Percentiles rank a stretch among this genome's conserved stretches.
These are phyloP conservation scores for Pristionchus mayeri DNA, from an alignment of 2,888 invertebrate species.

Conservation along the genomic window DNA sequence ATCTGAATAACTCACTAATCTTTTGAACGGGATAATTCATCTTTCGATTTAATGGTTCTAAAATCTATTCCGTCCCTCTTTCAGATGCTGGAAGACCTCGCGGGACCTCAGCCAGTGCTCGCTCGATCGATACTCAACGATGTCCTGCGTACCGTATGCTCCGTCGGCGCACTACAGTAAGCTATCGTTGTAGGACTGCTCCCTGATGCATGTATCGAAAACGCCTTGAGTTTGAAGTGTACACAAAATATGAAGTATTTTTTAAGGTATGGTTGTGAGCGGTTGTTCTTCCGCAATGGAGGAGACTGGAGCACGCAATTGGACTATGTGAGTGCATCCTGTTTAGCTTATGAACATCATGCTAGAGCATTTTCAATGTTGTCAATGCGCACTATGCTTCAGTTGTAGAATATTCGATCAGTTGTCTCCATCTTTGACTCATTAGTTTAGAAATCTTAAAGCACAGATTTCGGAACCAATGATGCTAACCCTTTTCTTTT, in stretches of 20 bases:
- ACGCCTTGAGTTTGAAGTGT: no score
- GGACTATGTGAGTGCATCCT: slow-evolving; percentile 18
- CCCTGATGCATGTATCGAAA: no score
- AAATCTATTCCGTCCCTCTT: not conserved
- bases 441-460: not conserved
- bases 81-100: slow-evolving; percentile 34
- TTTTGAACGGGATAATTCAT: no score
- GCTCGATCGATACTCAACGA: slow-evolving; percentile 26
- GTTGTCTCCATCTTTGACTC: no score
- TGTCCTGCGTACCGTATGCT: not conserved
- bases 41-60: no score
- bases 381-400: no score
- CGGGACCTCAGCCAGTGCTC: slow-evolving; percentile 14
- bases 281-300: slow-evolving; percentile 34
- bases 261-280: slow-evolving; percentile 7
- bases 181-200: no score
- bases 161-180: slow-evolving; percentile 13
- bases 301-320: slow-evolving; percentile 29
- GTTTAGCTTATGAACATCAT: no score
- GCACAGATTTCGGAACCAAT: not conserved
- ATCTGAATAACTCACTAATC: no score
- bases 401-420: no score
- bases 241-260: no score
- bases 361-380: no score
- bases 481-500: not conserved